Evolutionary conservation across 2,113 vertebrate species (phyloP).

Genomic region (Oxyruncus cristatus): DNA sequence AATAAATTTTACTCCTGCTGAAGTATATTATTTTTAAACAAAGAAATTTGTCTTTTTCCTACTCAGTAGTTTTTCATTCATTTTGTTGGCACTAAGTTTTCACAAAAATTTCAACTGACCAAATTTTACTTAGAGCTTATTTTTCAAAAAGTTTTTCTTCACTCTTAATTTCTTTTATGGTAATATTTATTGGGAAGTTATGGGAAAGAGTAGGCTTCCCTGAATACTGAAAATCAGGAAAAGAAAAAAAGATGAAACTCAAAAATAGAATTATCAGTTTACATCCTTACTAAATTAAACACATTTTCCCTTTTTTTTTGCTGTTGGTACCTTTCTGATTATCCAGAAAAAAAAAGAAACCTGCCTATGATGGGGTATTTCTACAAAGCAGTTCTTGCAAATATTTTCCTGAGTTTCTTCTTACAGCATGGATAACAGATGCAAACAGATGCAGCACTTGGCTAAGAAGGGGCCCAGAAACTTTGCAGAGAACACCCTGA

Average conservation of each 20-base stretch:
- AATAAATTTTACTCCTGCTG: background rate
- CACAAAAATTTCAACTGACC: background rate
- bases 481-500: background rate
- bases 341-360: background rate
- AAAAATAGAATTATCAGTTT: background rate
- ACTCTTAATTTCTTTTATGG: background rate
- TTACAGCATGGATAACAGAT: constrained; percentile 8
- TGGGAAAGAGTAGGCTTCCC: background rate
- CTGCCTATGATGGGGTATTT: background rate
- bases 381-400: constrained; percentile 19
- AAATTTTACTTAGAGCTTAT: background rate
- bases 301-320: background rate
- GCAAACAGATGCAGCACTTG: background rate
- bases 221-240: background rate
- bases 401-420: constrained; percentile 13
- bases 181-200: background rate
- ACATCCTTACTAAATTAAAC: background rate
- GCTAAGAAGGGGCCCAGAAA: background rate
- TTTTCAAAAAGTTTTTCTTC: background rate
- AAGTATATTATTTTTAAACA: background rate
- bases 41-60: background rate
- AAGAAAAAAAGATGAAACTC: background rate
- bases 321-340: background rate
- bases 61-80: background rate
- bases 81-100: background rate